Conservation (phyloP, 2,888 invertebrate genomes). For the Archips xylosteana region DNA sequence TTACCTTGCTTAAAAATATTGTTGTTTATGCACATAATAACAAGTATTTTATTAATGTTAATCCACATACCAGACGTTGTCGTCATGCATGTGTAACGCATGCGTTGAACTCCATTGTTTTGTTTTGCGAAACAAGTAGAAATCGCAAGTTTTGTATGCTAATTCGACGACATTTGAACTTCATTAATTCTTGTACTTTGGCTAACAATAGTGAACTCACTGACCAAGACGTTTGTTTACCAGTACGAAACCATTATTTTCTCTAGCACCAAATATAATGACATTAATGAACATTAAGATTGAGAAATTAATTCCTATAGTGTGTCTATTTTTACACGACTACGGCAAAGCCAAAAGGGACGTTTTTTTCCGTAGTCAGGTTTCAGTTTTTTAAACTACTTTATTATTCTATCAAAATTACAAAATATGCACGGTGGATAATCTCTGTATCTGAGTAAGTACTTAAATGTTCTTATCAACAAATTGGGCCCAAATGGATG, state of each 20-base stretch:
- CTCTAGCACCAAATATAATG: not conserved
- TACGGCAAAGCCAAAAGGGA: too few species aligned
- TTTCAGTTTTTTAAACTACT: too few species aligned
- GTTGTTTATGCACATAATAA: too few species aligned
- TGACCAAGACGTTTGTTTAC: conserved; percentile 17
- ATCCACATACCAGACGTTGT: conserved; percentile 10
- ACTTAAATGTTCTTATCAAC: too few species aligned
- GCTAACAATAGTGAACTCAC: conserved; percentile 17
- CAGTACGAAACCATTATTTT: not conserved
- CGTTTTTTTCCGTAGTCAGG: too few species aligned
- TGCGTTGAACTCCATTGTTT: conserved; percentile 76
- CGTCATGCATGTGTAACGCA: conserved; percentile 54
- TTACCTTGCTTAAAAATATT: too few species aligned
- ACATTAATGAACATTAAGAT: not conserved
- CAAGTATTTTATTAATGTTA: not conserved
- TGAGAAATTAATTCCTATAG: not conserved
- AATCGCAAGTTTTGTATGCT: conserved; percentile 66
- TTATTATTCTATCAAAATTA: too few species aligned
- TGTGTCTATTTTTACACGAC: too few species aligned
- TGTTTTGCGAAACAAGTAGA: conserved; percentile 73
- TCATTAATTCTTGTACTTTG: conserved; percentile 38
- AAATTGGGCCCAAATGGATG: too few species aligned
- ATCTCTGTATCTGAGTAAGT: too few species aligned
- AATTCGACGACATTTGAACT: conserved; percentile 58
- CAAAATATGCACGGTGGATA: too few species aligned